Base-by-base conservation (phyloP, 2,797 vertebrate species). In the Hypotaenidia okinawae region DNA sequence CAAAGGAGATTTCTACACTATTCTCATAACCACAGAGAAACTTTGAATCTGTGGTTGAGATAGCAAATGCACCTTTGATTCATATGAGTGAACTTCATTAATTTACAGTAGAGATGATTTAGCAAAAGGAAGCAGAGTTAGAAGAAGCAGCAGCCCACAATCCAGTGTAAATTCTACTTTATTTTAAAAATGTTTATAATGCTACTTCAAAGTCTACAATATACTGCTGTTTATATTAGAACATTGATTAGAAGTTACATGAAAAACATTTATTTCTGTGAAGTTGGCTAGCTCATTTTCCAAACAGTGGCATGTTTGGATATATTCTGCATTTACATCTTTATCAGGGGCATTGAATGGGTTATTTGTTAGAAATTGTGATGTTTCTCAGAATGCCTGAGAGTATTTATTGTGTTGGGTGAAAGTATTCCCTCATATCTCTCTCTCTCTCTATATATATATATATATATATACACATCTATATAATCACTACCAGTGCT, bases 41-140 rank as follows among this genome's bases (percentile, higher is more conserved):
- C 55, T 47, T 84, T 39, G 92, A 21, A 45, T 74, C 70, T 79
- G 1, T 61, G 45, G 8, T 9, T 11, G 72, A 86, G 92, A 67
- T 67, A 84, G 28, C 49, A 67, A 57, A n/a, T 32, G n/a, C 24
- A 70, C 61, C 79, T 94, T 95, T 85, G 87, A 61, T 90, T 93
- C 39, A 2, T 54, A 5, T 9, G 37, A 39, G 12, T 52, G 59
- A 73, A 5, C n/a, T 41, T 63, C n/a, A 35, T 80, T 87, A 45
- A 82, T 83, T 69, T 57, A 30, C 68, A 32, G 37, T 1, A 16
- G 19, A 19, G 89, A 51, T 13, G 54, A 37, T 86, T 70, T 52
- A 41, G 62, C 76, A 72, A 21, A 12, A 27, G 61, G 72, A 81
- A 49, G n/a, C 52, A 47, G 62, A 35, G 63, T 76, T 61, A 78